Evolutionary conservation across 2,797 vertebrate genomes (phyloP), one percentile per base, ranked within the genome.

Genomic region (Buceros bicornis): DNA sequence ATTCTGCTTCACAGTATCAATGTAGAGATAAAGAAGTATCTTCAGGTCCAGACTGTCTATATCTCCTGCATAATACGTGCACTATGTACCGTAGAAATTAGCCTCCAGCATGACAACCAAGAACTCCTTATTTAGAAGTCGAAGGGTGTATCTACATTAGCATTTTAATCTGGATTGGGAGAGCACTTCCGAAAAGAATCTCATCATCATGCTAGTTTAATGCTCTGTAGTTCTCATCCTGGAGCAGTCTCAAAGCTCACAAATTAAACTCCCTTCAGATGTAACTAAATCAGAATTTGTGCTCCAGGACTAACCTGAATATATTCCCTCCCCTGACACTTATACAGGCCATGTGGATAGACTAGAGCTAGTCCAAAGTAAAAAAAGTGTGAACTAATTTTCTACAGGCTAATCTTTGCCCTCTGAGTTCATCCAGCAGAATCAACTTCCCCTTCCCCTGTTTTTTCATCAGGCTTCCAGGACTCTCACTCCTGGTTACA

Each of bases 291-390:
- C 35, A 83, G 35, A 77, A 80, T 87, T 80, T 50, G 15, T 22
- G 35, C 54, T 54, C 31, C 62, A 45, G 37, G 22, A 76, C 24
- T 64, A 50, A 76, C 21, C 24, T 35, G 54, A 54, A 80, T 35
- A 67, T 5, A 4, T 0, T 66, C 11, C 35, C 24, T 71, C 10
- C 37, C 56, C 51, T 42, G 47, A 65, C 8, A 24, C 0, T 0
- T 29, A 29, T 12, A 56, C 11, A 47, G 26, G 16, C 24, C 20
- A 40, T 20, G 47, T 24, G 25, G 62, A 18, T 53, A 54, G 19
- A 45, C 12, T n/a, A 76, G 62, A 70, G 11, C 9, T 53, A 71
- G 26, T 76, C 21, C 28, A 83, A 67, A 62, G 10, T 17, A 33
- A 80, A 79, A 89, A 65, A 56, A 6, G 2, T 14, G 6, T 37